Conservation (phyloP, 1,140 invertebrate genomes). For the Heliothis subflexa region DNA sequence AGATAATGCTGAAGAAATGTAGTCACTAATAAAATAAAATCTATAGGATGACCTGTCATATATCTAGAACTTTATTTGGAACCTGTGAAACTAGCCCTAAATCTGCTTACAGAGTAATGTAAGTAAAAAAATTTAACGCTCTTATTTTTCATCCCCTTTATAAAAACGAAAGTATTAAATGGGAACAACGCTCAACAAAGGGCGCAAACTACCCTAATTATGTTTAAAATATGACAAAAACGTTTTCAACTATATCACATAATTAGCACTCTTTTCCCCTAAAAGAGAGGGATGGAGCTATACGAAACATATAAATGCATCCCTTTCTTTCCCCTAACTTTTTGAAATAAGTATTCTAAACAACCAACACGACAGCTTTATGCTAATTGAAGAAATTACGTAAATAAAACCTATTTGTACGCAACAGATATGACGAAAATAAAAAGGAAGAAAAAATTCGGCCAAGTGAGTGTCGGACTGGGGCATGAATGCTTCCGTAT, state of each 20-base stretch:
- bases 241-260: background rate
- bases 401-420: conserved; percentile 25
- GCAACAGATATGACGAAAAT: conserved; percentile 13
- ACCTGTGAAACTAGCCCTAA: too few species aligned
- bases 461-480: too few species aligned
- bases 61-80: too few species aligned
- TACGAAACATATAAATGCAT: background rate
- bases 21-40: too few species aligned
- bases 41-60: too few species aligned
- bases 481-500: too few species aligned
- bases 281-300: background rate
- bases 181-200: background rate
- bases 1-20: too few species aligned
- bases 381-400: conserved; percentile 14
- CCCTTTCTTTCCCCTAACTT: background rate
- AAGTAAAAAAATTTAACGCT: too few species aligned
- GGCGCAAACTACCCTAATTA: conserved; percentile 4
- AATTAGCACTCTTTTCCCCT: background rate
- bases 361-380: conserved; percentile 1
- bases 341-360: background rate
- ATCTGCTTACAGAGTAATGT: too few species aligned
- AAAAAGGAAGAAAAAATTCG: background rate
- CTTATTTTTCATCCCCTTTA: too few species aligned
- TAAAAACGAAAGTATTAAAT: background rate
- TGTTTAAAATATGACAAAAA: conserved; percentile 1